These are phyloP conservation scores for Petrophora chlorosata DNA, from an alignment of 2,888 invertebrate genomes.

Conservation along the genomic window DNA sequence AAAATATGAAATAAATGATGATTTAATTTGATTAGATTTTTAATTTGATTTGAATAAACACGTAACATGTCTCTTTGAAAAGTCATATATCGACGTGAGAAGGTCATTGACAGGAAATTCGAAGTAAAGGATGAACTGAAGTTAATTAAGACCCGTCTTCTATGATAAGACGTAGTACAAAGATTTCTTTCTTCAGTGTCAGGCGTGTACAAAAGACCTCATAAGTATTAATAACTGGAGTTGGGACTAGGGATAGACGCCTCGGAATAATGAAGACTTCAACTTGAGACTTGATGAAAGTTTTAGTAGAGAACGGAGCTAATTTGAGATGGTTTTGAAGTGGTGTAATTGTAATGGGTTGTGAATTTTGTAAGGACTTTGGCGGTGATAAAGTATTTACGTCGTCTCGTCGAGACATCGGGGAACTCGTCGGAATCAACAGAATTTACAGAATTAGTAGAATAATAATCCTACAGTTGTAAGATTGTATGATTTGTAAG, in stretches of 20 bases:
- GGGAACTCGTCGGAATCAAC: too few species aligned
- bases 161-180: slow-evolving; percentile 47
- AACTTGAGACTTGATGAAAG: slow-evolving; percentile 61
- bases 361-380: slow-evolving; percentile 33
- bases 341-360: slow-evolving; percentile 36
- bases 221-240: slow-evolving; percentile 63
- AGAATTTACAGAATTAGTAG: too few species aligned
- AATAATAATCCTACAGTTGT: too few species aligned
- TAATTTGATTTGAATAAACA: too few species aligned
- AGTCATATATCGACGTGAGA: too few species aligned
- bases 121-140: neutral
- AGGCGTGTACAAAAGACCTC: slow-evolving; percentile 59
- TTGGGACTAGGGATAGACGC: slow-evolving; percentile 51
- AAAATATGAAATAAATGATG: too few species aligned
- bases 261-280: slow-evolving; percentile 60
- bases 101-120: too few species aligned
- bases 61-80: too few species aligned
- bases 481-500: neutral
- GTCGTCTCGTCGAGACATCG: too few species aligned
- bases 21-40: too few species aligned
- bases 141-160: neutral
- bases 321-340: slow-evolving; percentile 37
- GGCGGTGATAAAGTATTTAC: slow-evolving; percentile 26
- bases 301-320: slow-evolving; percentile 43
- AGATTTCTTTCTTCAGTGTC: slow-evolving; percentile 51